These are phyloP conservation scores for Podilymbus podiceps DNA, from an alignment of 2,113 vertebrate genomes.

Conservation along the genomic window DNA sequence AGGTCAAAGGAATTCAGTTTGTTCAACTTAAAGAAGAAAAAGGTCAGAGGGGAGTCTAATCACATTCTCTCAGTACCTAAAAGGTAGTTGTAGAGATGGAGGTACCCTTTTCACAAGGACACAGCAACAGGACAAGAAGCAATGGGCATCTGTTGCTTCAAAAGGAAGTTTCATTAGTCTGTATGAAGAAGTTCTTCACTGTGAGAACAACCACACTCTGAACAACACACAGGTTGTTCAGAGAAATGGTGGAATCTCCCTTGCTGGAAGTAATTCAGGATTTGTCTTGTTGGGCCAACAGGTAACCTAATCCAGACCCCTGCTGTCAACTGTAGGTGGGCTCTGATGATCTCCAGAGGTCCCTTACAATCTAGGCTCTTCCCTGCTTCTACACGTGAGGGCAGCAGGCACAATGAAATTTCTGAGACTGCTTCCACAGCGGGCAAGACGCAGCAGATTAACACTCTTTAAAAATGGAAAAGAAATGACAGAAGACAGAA, in stretches of 20 bases:
- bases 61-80: not conserved
- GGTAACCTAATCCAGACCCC: not conserved
- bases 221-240: not conserved
- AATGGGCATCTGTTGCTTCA: not conserved
- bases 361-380: not conserved
- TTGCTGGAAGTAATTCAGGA: not conserved
- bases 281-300: not conserved
- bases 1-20: not conserved
- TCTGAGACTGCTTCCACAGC: not conserved
- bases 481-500: not conserved
- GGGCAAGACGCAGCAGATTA: not conserved
- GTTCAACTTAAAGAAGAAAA: not conserved
- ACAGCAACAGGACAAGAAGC: not conserved
- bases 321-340: not conserved
- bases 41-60: not conserved
- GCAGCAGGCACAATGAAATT: not conserved
- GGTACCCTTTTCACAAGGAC: not conserved
- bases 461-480: not conserved
- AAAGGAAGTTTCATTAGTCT: not conserved
- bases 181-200: not conserved
- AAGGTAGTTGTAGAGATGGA: not conserved
- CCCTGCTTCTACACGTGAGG: not conserved
- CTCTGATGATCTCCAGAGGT: not conserved
- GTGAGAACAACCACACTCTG: not conserved
- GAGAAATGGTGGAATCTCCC: not conserved